Evolutionary conservation across 2,797 vertebrate species (phyloP), one percentile per base, ranked within the genome.

Genomic region (Megalops cyprinoides): DNA sequence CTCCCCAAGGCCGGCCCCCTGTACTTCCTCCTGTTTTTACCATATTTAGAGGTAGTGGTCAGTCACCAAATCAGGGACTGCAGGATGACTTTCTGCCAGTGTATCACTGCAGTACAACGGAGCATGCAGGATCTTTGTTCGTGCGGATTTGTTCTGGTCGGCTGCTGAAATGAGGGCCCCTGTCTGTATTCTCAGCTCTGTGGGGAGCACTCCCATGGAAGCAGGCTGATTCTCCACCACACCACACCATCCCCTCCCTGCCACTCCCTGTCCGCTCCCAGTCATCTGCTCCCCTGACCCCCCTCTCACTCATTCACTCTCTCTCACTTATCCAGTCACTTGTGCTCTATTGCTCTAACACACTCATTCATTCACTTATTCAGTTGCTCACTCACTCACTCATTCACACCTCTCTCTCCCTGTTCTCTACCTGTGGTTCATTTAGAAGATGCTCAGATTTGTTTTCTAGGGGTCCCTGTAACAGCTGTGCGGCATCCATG

Each of bases 191-290:
- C 62, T 67, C 62, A 67, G 62, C 62, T 37, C 15, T 28, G 31
- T 28, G 12, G 62, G 62, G 62, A 34, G 31, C 37, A 37, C 31
- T 37, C 62, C 62, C 34, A 67, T 8, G 15, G 14, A 67, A 18
- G 20, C 31, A 67, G 62, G 3, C 34, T 39, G 25, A 65, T 25
- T 67, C 62, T 67, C 62, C 34, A 67, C 31, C 31, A 86, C 85
- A 65, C 48, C 74, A 37, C 56, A 20, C 39, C 48, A 49, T 44
- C 4, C 51, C 48, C 42, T 62, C 44, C 25, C 20, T 23, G 39
- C 31, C 28, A 65, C 60, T 12, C 60, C 60, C 60, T 34, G 34
- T 69, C 14, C 69, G 37, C 34, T 5, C 3, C 14, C 37, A 39
- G 37, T 39, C 37, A 71, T 71, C 67, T 23, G 23, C 39, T 20